Evolutionary conservation across 2,888 invertebrate species (phyloP), one percentile per base, ranked within the genome.

Genomic region (Thera britannica): DNA sequence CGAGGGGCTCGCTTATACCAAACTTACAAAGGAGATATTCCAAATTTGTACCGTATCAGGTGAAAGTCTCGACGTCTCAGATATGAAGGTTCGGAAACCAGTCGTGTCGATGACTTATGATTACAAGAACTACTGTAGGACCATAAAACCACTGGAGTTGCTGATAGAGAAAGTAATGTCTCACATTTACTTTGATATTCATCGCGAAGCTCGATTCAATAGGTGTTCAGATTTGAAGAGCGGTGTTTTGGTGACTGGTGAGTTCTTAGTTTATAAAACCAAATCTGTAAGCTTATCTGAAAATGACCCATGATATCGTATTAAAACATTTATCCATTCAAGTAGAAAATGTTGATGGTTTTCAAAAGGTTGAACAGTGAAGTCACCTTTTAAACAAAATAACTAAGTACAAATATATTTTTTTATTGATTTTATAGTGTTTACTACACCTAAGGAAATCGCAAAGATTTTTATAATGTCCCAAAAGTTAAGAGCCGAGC

Each of bases 21-120:
- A 94, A 80, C 74, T 95, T 11, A 90, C 92, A 83, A 89, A 93
- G 0, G 93, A 94, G 73, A 93, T 94, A 9, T 92, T 95, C 62
- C 85, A 94, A 65, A 88, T 92, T 46, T 94, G 94, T 73, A 92
- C 92, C 3, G 89, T 94, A 67, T 74, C 90, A 7, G 93, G 90
- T 0, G 89, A 85, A 74, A 90, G 89, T 64, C 78, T 89, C 8
- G 82, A 58, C 63, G 89, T 89, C 61, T 70, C 80, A 2, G 92
- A 92, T 4, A 77, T 90, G 67, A 79, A 69, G 2, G 72, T 84
- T 12, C 86, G 87, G 1, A 90, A 90, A 70, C 71, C 76, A 0
- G 46, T 73, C 2, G 62, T 79, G 0, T 84, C 85, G 0, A 71
- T 90, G 55, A 90, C 90, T 61, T 90, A 90, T 80, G 91, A 92